Base-by-base conservation (phyloP, 1,140 invertebrate genomes). In the Bombyx mandarina region DNA sequence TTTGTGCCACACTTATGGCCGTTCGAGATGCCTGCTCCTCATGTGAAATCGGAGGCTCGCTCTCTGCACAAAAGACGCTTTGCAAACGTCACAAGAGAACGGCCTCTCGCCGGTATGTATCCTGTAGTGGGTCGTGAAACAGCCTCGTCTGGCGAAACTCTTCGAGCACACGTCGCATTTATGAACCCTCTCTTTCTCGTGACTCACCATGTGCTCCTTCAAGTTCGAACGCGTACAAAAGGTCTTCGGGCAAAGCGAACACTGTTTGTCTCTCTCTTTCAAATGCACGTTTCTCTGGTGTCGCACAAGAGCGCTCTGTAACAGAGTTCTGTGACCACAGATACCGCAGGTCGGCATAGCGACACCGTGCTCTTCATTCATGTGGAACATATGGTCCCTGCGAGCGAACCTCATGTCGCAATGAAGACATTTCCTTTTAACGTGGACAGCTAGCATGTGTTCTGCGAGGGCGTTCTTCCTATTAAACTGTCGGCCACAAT, bases 261-360 rank as follows among this genome's bases (percentile, higher is more conserved):
- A 95, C 5, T 88, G 65, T 64, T 90, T 94, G 1, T 93, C 91
- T 66, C 94, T 94, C 57, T 93, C 91, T 1, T 92, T 91, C 0
- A 91, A 92, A 68, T 95, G 94, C 68, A 93, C 93, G 1, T 91
- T 87, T 65, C 91, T 84, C 63, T 95, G 94, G 61, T 94, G 94
- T 67, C 93, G 46, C 7, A 65, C 43, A 1, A 69, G 42, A 6
- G 57, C 45, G 58, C 62, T 66, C 26, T 63, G 44, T 48, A 53
- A 48, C 4, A 63, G 2, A n/a, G 62, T 52, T 12, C 59, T 53
- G 1, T 61, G 43, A 2, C 65, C 67, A 18, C 67, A 69, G 6
- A 61, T 45, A 1, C 57, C 62, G 43, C 67, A 69, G 1, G 64
- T 64, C 0, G 65, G 64, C 57, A 64, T 64, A 2, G 55, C 57